Evolutionary conservation across 2,113 vertebrate species (phyloP).

Genomic region (Ibidorhyncha struthersii): DNA sequence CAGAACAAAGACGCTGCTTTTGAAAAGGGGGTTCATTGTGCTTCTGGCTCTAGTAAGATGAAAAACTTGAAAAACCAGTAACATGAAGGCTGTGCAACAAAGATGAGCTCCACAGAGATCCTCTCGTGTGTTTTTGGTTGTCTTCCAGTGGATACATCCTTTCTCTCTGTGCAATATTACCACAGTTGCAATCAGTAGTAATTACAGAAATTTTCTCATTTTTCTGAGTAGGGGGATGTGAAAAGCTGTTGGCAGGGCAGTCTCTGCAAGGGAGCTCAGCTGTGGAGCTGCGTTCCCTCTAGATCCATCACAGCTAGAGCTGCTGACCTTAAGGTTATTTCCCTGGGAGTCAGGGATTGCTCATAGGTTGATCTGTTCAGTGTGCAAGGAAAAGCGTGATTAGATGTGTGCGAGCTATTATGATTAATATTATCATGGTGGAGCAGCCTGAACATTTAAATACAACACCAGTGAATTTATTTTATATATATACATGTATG

Average conservation of each 20-base stretch:
- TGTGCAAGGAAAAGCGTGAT: background rate
- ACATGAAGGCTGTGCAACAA: conserved; percentile 2
- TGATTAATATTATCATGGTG: background rate
- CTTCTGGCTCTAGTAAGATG: conserved; percentile 20
- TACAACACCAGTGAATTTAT: background rate
- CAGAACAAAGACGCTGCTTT: conserved; percentile 12
- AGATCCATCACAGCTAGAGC: background rate
- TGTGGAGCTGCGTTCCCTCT: background rate
- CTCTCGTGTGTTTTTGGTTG: conserved; percentile 5
- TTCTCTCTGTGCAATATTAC: background rate
- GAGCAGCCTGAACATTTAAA: background rate
- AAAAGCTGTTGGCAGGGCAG: conserved; percentile 12
- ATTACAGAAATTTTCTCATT: conserved; percentile 32
- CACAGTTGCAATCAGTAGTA: conserved; percentile 38
- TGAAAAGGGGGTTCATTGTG: conserved; percentile 25
- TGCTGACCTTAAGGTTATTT: conserved; percentile 33
- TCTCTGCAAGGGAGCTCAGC: background rate
- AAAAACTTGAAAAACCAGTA: conserved; percentile 11
- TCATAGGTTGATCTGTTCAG: background rate
- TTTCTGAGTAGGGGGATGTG: conserved; percentile 11
- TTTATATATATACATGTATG: background rate
- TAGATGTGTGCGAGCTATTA: background rate
- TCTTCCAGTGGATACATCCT: conserved; percentile 5
- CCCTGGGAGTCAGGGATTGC: background rate
- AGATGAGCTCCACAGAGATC: background rate